These are phyloP conservation scores for Caretta caretta DNA, from an alignment of 2,113 vertebrate species.

Conservation along the genomic window DNA sequence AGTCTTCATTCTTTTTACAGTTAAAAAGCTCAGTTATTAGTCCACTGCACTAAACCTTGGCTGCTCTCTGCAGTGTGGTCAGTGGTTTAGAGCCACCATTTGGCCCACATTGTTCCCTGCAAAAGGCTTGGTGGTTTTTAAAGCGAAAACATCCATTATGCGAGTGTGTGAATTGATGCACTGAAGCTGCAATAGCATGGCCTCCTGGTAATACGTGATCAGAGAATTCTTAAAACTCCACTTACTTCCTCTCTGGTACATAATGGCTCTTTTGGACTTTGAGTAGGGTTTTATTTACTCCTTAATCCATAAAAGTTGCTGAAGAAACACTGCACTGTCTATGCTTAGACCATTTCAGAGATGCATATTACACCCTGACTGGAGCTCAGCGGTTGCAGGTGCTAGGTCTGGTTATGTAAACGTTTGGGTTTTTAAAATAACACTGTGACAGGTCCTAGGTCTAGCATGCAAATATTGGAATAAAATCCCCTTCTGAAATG, in stretches of 20 bases:
- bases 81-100: background rate
- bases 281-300: constrained; percentile 72
- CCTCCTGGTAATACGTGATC: constrained; percentile 56
- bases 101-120: background rate
- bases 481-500: background rate
- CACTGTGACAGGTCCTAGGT: background rate
- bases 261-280: constrained; percentile 60
- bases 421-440: background rate
- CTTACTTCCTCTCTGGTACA: constrained; percentile 65
- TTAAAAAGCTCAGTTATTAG: background rate
- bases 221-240: constrained; percentile 67
- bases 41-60: background rate
- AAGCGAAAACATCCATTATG: background rate
- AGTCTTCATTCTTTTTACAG: background rate
- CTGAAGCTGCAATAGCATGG: background rate
- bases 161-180: background rate
- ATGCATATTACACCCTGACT: background rate
- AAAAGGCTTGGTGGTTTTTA: background rate
- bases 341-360: background rate
- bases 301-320: constrained; percentile 58
- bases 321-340: background rate
- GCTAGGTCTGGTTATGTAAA: background rate
- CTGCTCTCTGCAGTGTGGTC: background rate
- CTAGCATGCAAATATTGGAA: background rate
- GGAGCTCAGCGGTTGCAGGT: background rate